Evolutionary conservation across 2,888 invertebrate species (phyloP).

Genomic region (Sycophila texana): DNA sequence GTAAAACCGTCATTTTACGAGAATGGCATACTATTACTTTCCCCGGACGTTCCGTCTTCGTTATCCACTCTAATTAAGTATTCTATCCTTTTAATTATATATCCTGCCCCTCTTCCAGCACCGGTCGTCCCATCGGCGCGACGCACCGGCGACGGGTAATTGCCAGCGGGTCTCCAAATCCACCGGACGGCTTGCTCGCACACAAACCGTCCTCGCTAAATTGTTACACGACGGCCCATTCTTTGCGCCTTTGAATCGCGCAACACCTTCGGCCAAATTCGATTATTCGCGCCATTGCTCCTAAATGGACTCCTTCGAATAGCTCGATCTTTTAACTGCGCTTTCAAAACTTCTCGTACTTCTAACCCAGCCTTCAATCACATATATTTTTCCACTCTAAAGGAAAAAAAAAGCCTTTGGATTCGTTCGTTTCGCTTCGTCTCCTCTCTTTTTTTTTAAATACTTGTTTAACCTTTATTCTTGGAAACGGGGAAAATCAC

Average conservation of each 20-base stretch:
- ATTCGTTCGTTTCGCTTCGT: too few species aligned
- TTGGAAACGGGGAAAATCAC: too few species aligned
- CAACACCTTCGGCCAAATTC: constrained; percentile 19
- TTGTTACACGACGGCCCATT: constrained; percentile 20
- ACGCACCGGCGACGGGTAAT: constrained; percentile 41
- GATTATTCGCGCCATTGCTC: constrained; percentile 30
- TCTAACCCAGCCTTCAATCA: too few species aligned
- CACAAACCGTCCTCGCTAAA: constrained; percentile 51
- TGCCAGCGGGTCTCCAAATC: constrained; percentile 46
- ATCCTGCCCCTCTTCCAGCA: constrained; percentile 54
- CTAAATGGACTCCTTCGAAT: constrained; percentile 23
- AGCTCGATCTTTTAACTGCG: constrained; percentile 30
- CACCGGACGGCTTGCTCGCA: constrained; percentile 44
- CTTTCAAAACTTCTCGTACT: constrained; percentile 37
- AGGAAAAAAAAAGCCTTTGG: too few species aligned
- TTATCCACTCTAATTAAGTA: constrained; percentile 69
- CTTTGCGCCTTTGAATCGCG: constrained; percentile 34
- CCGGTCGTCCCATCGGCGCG: constrained; percentile 7
- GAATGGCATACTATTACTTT: constrained; percentile 66
- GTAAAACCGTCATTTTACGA: constrained; percentile 67
- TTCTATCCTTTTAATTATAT: constrained; percentile 70
- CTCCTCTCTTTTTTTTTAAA: too few species aligned
- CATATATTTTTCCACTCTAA: too few species aligned
- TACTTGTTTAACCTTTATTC: too few species aligned
- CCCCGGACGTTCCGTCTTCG: constrained; percentile 55